These are phyloP conservation scores for Vicugna pacos DNA, from an alignment of 2,113 vertebrate species.

Conservation along the genomic window DNA sequence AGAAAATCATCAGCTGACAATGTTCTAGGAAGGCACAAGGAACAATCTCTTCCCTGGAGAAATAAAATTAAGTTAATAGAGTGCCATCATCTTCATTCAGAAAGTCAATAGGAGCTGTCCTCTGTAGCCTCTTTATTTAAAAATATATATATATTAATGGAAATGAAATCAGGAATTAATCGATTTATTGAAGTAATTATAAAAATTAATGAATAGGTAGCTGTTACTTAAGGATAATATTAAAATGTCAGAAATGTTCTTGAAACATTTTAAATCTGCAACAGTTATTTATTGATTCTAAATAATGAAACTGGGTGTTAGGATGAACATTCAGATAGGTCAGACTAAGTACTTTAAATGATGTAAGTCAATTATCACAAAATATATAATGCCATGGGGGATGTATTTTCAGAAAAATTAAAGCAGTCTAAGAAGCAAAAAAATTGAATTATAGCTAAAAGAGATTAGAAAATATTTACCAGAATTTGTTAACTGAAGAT, in stretches of 20 bases:
- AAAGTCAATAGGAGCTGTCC: neutral
- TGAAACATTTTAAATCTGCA: neutral
- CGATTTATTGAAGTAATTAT: neutral
- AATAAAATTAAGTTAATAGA: neutral
- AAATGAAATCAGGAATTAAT: slow-evolving; percentile 22
- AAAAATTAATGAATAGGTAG: neutral
- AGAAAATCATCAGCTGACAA: neutral
- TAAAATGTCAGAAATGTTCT: neutral
- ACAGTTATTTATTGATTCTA: neutral
- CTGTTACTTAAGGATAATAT: neutral
- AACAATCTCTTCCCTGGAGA: neutral
- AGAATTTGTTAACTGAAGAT: neutral
- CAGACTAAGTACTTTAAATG: slow-evolving; percentile 35
- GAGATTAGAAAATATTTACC: neutral
- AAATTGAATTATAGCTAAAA: neutral
- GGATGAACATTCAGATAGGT: neutral
- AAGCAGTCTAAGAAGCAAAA: neutral
- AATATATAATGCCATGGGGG: neutral
- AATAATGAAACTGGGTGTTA: neutral
- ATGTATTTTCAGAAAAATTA: neutral
- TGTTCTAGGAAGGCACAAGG: neutral
- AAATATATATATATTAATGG: neutral
- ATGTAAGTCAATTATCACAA: neutral
- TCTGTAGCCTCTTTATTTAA: neutral
- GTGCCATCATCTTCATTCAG: neutral